Base-by-base conservation (phyloP, 2,797 vertebrate genomes). In the Lophius americanus region DNA sequence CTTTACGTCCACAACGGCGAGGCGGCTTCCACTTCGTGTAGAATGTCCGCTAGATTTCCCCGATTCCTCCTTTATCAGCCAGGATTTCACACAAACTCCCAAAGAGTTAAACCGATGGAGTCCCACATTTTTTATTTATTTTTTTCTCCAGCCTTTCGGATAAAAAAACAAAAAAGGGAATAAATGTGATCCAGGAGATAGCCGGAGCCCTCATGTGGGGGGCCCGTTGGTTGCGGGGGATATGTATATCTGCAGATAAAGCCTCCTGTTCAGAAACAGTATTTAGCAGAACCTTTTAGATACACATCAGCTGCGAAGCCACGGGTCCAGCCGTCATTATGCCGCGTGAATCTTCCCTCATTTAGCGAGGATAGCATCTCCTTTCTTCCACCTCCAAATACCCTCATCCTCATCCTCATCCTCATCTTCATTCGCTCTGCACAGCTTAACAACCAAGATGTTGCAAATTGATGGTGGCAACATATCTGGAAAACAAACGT, bases 221-320 rank as follows among this genome's bases (percentile, higher is more conserved):
- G 85, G 83, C 81, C 23, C 23, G 73, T 85, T 88, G 87, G 90
- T 92, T 91, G 88, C 90, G 89, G 89, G 89, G 93, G 89, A 91
- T 91, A 92, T 94, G 93, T 95, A 94, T 94, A 95, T 94, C 93
- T 93, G 80, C 87, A 87, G 93, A 94, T 94, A 94, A 93, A 87
- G 75, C 83, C 88, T 90, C 91, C 85, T 90, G 88, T 89, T 93
- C 89, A 76, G 81, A 92, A 94, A 93, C 89, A 87, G 88, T 93
- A 92, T 94, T 93, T 93, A 92, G 88, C 83, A 85, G 89, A 86
- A 81, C 89, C 91, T 93, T 90, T 91, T 82, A 94, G 93, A 95
- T 94, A 93, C 69, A 80, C 90, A 94, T 94, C 93, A 92, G 91
- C 88, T 76, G 84, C 88, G 88, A 91, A 93, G 89, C 91, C 90